Percentiles rank a stretch among this genome's conserved stretches.
phyloP scores from a whole-genome alignment of 2,797 vertebrate genomes.

The Melanotaenia pygmaea region DNA sequence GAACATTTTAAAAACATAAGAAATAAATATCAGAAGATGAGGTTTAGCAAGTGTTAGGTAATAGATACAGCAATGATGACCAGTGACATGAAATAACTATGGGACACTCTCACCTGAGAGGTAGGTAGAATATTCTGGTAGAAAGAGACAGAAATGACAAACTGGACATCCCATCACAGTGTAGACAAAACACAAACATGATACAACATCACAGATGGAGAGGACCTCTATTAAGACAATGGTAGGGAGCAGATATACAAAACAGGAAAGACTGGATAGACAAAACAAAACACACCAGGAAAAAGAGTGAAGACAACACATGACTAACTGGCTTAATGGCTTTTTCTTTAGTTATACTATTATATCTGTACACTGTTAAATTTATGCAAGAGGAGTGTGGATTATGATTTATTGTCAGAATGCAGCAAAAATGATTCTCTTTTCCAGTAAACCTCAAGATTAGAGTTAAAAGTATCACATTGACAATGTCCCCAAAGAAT shows the following conservation, averaged over 20 bases:
- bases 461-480: neutral
- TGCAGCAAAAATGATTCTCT: neutral
- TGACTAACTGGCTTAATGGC: neutral
- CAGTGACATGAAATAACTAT: neutral
- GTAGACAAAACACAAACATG: conserved; percentile 43
- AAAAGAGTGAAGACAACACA: neutral
- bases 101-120: conserved; percentile 78
- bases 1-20: neutral
- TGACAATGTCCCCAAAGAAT: neutral
- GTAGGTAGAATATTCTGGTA: conserved; percentile 73
- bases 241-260: conserved; percentile 35
- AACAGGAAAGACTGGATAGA: conserved; percentile 27
- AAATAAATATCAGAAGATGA: neutral
- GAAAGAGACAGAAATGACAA: conserved; percentile 63
- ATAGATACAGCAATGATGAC: conserved; percentile 13
- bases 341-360: neutral
- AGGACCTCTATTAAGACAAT: conserved; percentile 38
- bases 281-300: conserved; percentile 5
- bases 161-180: conserved; percentile 58
- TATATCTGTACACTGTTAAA: neutral
- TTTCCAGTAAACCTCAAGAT: conserved; percentile 11
- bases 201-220: conserved; percentile 40
- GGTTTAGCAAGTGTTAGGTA: conserved; percentile 13
- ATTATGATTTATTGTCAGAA: neutral
- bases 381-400: neutral